Conservation (phyloP, 2,113 vertebrate genomes). For the Ceratotherium simum region DNA sequence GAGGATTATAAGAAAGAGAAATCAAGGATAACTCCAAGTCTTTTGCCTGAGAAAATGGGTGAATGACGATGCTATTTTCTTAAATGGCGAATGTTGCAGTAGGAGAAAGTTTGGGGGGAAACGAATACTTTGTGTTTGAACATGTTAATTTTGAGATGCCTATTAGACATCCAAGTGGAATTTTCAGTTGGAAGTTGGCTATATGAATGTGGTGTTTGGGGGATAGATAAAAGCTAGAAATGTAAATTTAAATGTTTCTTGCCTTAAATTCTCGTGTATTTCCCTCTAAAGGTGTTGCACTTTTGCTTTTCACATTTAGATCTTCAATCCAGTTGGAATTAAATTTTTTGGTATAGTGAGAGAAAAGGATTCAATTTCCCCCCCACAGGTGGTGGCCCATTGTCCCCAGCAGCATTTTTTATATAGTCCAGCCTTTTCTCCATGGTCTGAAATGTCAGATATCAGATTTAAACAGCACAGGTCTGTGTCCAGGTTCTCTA, state of each 20-base stretch:
- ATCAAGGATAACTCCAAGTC: background rate
- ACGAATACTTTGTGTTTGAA: background rate
- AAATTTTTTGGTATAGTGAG: background rate
- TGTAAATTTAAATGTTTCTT: background rate
- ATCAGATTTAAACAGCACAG: background rate
- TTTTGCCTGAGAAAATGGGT: background rate
- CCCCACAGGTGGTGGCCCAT: background rate
- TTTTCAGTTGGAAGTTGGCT: background rate
- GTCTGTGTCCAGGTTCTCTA: background rate
- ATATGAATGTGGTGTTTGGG: background rate
- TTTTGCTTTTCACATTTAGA: background rate
- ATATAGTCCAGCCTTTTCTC: background rate
- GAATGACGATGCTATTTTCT: background rate
- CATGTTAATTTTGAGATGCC: background rate
- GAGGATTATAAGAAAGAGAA: background rate
- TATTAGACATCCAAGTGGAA: background rate
- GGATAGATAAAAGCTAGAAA: background rate
- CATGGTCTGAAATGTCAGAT: background rate
- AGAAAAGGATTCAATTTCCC: background rate
- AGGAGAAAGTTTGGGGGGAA: background rate
- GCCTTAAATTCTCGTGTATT: slow-evolving; percentile 6
- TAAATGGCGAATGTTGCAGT: background rate
- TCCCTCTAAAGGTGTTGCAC: background rate
- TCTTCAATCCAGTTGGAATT: background rate
- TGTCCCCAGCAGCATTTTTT: background rate